Conservation (phyloP, 2,888 invertebrate species). For the Chloroclysta siterata region DNA sequence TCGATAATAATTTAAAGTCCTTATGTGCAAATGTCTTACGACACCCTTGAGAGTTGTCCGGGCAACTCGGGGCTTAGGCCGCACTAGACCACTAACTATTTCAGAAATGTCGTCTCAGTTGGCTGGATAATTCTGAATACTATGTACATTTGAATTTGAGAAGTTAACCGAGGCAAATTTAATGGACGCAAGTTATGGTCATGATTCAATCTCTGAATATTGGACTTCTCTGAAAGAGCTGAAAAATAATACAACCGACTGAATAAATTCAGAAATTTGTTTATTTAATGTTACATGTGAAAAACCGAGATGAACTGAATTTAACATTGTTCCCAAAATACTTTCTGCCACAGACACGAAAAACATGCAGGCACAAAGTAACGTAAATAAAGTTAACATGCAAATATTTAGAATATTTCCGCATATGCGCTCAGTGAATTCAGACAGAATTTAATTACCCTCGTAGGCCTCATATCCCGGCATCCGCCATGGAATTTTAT, state of each 20-base stretch:
- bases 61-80: constrained; percentile 5
- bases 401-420: constrained; percentile 44
- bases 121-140: constrained; percentile 10
- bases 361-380: constrained; percentile 29
- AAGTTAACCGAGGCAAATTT: background rate
- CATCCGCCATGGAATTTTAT: constrained; percentile 52
- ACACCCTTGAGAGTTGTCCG: constrained; percentile 7
- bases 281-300: background rate
- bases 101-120: constrained; percentile 11
- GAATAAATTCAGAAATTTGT: background rate
- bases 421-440: constrained; percentile 43
- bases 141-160: constrained; percentile 4
- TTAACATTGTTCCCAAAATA: constrained; percentile 17
- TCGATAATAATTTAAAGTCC: constrained; percentile 27
- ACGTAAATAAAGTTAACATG: constrained; percentile 31
- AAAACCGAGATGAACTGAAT: background rate
- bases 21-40: constrained; percentile 11
- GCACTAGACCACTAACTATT: constrained; percentile 13
- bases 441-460: constrained; percentile 58
- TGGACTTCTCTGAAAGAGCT: background rate
- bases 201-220: background rate
- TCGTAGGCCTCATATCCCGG: constrained; percentile 45
- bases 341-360: constrained; percentile 12
- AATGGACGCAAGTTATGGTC: background rate
- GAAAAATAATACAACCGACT: background rate